Base-by-base conservation (phyloP, 2,113 vertebrate genomes). In the Aplodontia rufa region DNA sequence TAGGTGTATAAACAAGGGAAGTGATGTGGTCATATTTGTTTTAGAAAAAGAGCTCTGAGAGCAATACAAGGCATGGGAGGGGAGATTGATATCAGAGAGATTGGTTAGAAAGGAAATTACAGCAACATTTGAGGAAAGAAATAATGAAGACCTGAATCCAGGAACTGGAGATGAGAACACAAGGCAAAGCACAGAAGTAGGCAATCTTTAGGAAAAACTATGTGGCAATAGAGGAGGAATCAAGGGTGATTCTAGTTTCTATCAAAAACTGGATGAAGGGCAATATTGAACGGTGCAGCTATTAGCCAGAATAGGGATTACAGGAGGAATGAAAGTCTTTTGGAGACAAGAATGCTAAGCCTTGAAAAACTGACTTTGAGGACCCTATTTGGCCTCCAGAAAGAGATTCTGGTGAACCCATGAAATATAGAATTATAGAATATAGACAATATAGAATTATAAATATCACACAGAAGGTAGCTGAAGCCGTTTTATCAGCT, bases 291-390 rank as follows among this genome's bases (percentile, higher is more conserved):
- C n/a, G 32, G 20, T 17, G 10, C 8, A 37, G 40, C n/a, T 47
- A 79, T 88, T 51, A 79, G 45, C 51, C 19, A 84, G 71, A 87
- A 83, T 42, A 90, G 68, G 37, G 35, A 58, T 72, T n/a, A 78
- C 5, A 32, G 47, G 79, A 80, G 45, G 62, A 86, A 87, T 49
- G 42, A 86, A 96, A 62, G 51, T 2, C 51, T 95, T 76, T 16
- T 42, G 37, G 19, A 19, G n/a, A n/a, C n/a, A 89, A 69, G 66
- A 91, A 79, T 53, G 49, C n/a, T 74, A 79, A 74, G 58, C 40
- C 76, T 95, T 85, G 91, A 75, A 80, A 91, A 60, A 40, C 35
- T 89, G 64, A 95, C 26, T 60, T 53, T 62, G 72, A 94, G 35
- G n/a, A 68, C 49, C 1, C 32, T 58, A 12, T 66, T 83, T 74